Conservation (phyloP, 2,113 vertebrate species). For the Phycodurus eques region DNA sequence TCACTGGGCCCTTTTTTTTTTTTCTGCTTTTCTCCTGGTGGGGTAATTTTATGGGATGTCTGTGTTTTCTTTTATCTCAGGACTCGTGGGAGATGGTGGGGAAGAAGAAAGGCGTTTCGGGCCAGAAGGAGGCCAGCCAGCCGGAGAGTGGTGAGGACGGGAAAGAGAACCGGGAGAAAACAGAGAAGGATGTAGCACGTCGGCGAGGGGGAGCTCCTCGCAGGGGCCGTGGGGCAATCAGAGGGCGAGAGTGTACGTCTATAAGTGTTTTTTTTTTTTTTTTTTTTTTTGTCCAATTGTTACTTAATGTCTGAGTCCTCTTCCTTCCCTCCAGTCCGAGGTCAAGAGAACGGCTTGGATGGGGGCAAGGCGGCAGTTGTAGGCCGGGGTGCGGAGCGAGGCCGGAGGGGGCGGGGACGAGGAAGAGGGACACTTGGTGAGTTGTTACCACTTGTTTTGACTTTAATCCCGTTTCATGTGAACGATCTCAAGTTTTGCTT, state of each 20-base stretch:
- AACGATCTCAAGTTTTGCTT: constrained; percentile 11
- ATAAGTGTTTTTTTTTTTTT: background rate
- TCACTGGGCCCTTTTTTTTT: background rate
- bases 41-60: background rate
- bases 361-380: constrained; percentile 81
- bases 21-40: background rate
- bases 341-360: constrained; percentile 94
- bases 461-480: background rate
- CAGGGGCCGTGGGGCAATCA: constrained; percentile 85
- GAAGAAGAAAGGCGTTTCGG: constrained; percentile 94
- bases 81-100: constrained; percentile 99
- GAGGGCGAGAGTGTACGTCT: constrained; percentile 90
- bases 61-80: constrained; percentile 54
- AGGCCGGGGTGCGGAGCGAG: constrained; percentile 88
- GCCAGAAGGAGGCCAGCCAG: constrained; percentile 89
- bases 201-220: constrained; percentile 84
- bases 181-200: constrained; percentile 86
- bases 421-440: constrained; percentile 83
- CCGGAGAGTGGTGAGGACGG: constrained; percentile 86
- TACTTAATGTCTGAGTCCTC: background rate
- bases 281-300: background rate
- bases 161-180: constrained; percentile 89
- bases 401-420: constrained; percentile 88
- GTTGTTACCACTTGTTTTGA: constrained; percentile 4
- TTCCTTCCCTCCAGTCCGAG: constrained; percentile 77